These are phyloP conservation scores for Mystacides longicornis DNA, from an alignment of 2,888 invertebrate genomes.

Conservation along the genomic window DNA sequence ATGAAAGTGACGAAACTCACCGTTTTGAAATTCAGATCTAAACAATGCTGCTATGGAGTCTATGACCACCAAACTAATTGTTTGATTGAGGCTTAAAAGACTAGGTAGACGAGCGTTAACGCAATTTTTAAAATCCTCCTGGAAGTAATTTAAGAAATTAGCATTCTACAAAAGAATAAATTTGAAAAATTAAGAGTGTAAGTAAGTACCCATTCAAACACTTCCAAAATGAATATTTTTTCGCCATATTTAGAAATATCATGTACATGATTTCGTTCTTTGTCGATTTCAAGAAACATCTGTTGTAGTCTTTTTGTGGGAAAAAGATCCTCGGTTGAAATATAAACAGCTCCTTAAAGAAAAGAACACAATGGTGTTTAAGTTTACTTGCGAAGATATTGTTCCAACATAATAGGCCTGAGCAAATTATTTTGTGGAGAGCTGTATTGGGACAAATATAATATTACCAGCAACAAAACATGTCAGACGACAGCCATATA, in stretches of 20 bases:
- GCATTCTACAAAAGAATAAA: neutral
- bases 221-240: conserved; percentile 41
- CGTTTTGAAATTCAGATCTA: conserved; percentile 28
- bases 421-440: no score
- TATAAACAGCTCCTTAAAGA: conserved; percentile 50
- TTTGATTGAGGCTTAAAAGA: conserved; percentile 31
- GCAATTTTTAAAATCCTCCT: conserved; percentile 38
- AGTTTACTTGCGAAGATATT: no score
- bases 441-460: no score
- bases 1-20: conserved; percentile 4
- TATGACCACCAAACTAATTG: conserved; percentile 35
- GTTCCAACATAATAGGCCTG: no score
- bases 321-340: conserved; percentile 70
- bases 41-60: conserved; percentile 46
- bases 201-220: conserved; percentile 34
- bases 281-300: conserved; percentile 28
- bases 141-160: conserved; percentile 1
- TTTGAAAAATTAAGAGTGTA: neutral
- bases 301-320: conserved; percentile 42
- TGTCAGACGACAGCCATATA: no score
- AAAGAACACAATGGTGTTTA: no score
- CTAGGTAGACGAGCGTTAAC: conserved; percentile 37
- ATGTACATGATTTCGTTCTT: neutral
- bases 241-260: conserved; percentile 31
- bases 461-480: no score